These are phyloP conservation scores for Sebastes cheni DNA, from an alignment of 2,797 vertebrate genomes.

Conservation along the genomic window DNA sequence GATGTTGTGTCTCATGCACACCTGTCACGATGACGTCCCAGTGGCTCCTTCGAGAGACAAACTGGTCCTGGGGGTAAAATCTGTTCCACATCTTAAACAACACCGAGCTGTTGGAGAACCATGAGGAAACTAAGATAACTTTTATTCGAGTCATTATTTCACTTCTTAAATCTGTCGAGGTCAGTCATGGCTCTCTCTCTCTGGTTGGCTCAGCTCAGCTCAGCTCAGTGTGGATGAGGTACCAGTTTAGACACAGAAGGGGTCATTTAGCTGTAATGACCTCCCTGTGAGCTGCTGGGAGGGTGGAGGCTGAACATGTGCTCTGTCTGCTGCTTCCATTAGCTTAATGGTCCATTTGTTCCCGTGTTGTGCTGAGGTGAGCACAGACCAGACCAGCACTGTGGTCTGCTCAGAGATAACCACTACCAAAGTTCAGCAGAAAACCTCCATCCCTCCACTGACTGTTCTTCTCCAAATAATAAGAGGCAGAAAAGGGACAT, in stretches of 20 bases:
- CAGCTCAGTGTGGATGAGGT: not conserved
- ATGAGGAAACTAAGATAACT: not conserved
- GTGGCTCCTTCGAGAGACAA: not conserved
- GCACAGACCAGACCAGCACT: not conserved
- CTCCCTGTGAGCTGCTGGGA: not conserved
- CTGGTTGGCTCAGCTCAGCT: not conserved
- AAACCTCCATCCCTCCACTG: not conserved
- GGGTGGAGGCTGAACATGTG: not conserved
- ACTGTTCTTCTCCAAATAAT: not conserved
- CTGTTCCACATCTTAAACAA: not conserved
- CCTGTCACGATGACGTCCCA: not conserved
- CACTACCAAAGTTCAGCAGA: not conserved
- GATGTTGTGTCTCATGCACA: not conserved
- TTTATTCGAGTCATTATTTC: not conserved
- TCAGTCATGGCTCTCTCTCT: not conserved
- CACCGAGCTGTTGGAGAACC: too few species aligned
- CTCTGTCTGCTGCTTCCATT: not conserved
- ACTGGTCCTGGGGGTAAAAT: not conserved
- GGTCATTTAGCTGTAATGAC: not conserved
- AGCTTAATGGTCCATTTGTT: not conserved
- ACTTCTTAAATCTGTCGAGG: too few species aligned
- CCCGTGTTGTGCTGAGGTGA: not conserved
- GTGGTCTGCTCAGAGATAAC: not conserved
- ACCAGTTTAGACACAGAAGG: not conserved
- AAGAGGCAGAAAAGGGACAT: not conserved